Percentiles rank a stretch among this genome's conserved stretches.
Evolutionary conservation across 23 tunicate genomes (phyloP).

Genomic region (Trididemnum miniatum): DNA sequence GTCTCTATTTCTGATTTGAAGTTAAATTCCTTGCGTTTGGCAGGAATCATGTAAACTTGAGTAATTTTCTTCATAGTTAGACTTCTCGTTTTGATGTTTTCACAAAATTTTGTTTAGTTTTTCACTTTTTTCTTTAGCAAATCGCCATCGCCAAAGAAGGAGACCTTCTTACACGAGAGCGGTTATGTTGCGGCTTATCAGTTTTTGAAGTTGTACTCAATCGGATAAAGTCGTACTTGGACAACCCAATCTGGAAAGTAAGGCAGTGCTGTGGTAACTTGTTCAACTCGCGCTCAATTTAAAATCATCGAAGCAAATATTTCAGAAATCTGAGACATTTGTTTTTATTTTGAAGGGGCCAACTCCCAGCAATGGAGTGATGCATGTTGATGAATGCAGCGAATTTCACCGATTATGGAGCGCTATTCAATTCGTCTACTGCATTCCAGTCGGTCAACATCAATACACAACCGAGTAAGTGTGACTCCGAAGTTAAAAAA

Average conservation of each 20-base stretch:
- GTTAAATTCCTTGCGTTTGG: too few relatives aligned
- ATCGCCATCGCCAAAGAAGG: constrained; percentile 86
- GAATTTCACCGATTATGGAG: constrained; percentile 96
- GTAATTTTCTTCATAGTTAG: too few relatives aligned
- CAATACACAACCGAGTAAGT: constrained; percentile 87
- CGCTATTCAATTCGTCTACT: constrained; percentile 95
- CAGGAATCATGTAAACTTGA: too few relatives aligned
- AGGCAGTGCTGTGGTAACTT: too few relatives aligned
- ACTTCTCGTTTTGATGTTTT: too few relatives aligned
- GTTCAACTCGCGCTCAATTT: too few relatives aligned
- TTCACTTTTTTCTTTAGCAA: too few relatives aligned
- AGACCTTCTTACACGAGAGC: constrained; percentile 88
- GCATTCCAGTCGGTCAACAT: constrained; percentile 83
- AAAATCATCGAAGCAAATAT: too few relatives aligned
- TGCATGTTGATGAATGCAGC: constrained; percentile 95
- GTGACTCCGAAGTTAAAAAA: too few relatives aligned
- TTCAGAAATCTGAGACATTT: too few relatives aligned
- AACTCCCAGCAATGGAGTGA: constrained; percentile 90
- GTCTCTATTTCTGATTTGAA: too few relatives aligned
- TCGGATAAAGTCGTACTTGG: constrained; percentile 76
- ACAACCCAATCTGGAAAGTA: constrained; percentile 84
- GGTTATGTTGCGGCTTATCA: constrained; percentile 95
- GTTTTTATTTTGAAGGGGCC: constrained; percentile 51
- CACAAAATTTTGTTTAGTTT: too few relatives aligned
- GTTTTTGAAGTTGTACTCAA: constrained; percentile 88